Base-by-base conservation (phyloP, 2,797 vertebrate genomes). In the Cyprinodon diabolis region DNA sequence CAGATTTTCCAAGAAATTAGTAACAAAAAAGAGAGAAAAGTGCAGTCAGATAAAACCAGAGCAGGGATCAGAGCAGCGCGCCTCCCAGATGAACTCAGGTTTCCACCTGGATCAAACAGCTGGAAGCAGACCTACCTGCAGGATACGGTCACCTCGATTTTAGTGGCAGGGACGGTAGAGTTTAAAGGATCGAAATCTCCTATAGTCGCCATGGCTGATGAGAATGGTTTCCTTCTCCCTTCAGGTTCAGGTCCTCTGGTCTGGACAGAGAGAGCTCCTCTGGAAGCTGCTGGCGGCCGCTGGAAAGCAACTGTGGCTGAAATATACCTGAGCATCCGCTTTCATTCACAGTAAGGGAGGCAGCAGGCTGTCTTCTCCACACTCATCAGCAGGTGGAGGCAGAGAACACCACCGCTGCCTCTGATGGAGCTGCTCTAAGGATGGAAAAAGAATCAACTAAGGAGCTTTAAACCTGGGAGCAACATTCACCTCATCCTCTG, bases 101-200 rank as follows among this genome's bases (percentile, higher is more conserved):
- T 67, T 67, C 40, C 19, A 45, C 52, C 23, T 3, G 23, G 25
- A 69, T 17, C 10, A 25, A 45, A 43, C 68, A 68, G 65, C 45
- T 14, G 4, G 65, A 49, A 15, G 54, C 15, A 12, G 15, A 40
- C 95, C 94, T 91, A 98, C 97, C 97, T 96, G 95, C 97, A 98
- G 21, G 96, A 98, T 3, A 97, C 97, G 30, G 96, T 97, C 83
- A 98, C 92, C 88, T 98, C 97, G 78, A 98, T 97, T 93, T 98
- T 98, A 60, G 97, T 98, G 72, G 96, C 97, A 52, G 97, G 97
- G 71, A 97, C 96, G 75, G 84, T 95, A 90, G 93, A 94, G 90
- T 95, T 84, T 68, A 96, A 93, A 37, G 96, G 95, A 81, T 98
- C 96, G 86, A 97, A 95, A 69, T 96, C 95, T 87, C 96, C 96